These are phyloP conservation scores for Amblyraja radiata DNA, from an alignment of 2,797 vertebrate species.

Conservation along the genomic window DNA sequence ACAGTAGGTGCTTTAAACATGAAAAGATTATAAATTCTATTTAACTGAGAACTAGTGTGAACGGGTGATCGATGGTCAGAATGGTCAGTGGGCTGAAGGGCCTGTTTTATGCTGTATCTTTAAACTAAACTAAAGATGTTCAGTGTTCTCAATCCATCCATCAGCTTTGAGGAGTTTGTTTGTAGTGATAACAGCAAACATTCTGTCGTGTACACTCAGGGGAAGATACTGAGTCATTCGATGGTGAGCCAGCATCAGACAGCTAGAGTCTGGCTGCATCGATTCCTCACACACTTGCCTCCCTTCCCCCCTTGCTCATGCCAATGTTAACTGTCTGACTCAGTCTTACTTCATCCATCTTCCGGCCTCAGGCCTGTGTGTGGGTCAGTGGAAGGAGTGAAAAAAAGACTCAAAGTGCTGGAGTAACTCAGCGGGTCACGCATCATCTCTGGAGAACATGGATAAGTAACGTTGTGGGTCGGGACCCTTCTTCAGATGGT, in stretches of 20 bases:
- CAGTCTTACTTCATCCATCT: neutral
- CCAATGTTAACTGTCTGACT: neutral
- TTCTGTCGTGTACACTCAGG: no score
- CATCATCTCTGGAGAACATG: no score
- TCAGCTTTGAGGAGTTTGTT: neutral
- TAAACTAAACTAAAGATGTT: neutral
- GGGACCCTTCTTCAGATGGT: no score
- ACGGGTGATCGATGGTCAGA: no score
- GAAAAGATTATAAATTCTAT: neutral
- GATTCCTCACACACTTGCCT: neutral
- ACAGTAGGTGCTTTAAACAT: neutral
- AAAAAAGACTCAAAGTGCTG: no score
- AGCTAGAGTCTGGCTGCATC: neutral
- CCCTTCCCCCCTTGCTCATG: neutral
- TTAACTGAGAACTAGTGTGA: no score
- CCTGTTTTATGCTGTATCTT: no score
- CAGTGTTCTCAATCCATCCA: neutral
- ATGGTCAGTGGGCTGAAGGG: no score
- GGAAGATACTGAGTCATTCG: neutral
- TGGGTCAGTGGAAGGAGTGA: no score
- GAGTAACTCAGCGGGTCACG: no score
- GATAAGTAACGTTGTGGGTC: no score
- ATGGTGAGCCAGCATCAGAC: neutral
- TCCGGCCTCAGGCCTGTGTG: neutral
- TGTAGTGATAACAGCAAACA: neutral